A percentile compares a stretch with the other conserved stretches of the same genome.
phyloP scores from a whole-genome alignment of 2,797 vertebrate species.

The Jordanella pulchra region DNA sequence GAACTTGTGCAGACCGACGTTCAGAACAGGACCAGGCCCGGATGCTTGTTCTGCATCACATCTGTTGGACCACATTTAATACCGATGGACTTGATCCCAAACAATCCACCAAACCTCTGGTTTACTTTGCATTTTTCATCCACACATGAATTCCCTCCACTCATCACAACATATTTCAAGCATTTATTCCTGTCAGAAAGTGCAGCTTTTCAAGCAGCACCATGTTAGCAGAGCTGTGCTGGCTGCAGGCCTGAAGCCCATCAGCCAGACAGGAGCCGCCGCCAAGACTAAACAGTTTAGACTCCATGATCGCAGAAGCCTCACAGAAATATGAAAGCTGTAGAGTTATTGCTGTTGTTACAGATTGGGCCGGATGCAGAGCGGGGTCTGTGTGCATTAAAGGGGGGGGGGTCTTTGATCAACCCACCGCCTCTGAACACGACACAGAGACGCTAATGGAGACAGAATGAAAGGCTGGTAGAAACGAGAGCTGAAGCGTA shows the following conservation, averaged over 20 bases:
- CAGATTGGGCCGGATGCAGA: constrained; percentile 9
- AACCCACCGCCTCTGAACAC: constrained; percentile 54
- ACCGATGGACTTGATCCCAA: not conserved
- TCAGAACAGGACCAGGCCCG: not conserved
- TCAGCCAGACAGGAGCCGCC: constrained; percentile 68
- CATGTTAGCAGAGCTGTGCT: too few relatives aligned
- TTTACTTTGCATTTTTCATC: not conserved
- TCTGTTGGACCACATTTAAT: not conserved
- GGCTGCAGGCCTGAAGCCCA: constrained; percentile 50
- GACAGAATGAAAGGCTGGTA: constrained; percentile 29
- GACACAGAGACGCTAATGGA: constrained; percentile 51
- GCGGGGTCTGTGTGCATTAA: not conserved
- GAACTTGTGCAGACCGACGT: not conserved
- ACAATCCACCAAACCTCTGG: too few relatives aligned
- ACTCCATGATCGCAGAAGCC: constrained; percentile 71
- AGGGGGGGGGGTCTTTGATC: constrained; percentile 63
- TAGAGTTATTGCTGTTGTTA: constrained; percentile 63
- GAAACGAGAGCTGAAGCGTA: constrained; percentile 27
- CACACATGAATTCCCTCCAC: not conserved
- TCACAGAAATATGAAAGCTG: constrained; percentile 74
- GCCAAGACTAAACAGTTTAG: constrained; percentile 82
- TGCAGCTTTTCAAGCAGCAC: not conserved
- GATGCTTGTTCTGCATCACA: not conserved
- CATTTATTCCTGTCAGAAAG: not conserved
- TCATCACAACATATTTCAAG: not conserved